These are phyloP conservation scores for Eulemur macaco DNA, from an alignment of 2,113 vertebrate genomes.

Conservation along the genomic window DNA sequence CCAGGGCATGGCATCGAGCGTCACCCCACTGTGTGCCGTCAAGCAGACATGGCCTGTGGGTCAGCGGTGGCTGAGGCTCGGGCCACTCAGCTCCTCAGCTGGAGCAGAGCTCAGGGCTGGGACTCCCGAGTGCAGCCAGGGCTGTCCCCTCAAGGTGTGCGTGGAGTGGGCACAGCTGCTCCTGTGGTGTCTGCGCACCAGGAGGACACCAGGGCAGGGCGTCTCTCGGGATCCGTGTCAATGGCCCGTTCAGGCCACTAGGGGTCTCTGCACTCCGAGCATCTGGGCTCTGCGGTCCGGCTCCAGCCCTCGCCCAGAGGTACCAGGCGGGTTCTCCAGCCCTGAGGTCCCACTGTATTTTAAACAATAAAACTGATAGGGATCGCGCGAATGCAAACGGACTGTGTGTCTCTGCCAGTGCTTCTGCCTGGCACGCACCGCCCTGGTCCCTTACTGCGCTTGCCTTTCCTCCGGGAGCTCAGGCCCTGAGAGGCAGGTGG, in stretches of 20 bases:
- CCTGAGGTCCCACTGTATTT: background rate
- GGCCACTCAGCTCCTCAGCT: background rate
- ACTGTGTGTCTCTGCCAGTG: background rate
- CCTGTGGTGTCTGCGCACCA: fast-evolving
- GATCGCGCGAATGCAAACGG: background rate
- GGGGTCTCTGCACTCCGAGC: constrained; percentile 73
- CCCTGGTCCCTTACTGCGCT: background rate
- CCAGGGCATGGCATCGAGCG: too few relatives aligned
- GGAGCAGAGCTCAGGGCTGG: background rate
- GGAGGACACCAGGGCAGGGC: background rate
- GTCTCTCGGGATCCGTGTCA: background rate
- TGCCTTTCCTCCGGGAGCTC: background rate
- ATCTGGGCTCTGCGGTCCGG: background rate
- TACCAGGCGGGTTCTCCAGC: background rate
- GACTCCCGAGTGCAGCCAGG: background rate
- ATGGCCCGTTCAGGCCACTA: constrained; percentile 51
- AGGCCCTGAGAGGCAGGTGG: background rate
- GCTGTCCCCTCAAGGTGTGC: too few relatives aligned
- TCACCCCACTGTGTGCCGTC: background rate
- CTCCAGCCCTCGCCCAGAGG: background rate
- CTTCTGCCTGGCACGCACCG: background rate
- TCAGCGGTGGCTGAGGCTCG: background rate
- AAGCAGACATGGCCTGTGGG: background rate
- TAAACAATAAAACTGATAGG: constrained; percentile 51
- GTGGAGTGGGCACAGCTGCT: background rate